Conservation (phyloP, 2,888 invertebrate genomes). For the Pherbina coryleti region DNA sequence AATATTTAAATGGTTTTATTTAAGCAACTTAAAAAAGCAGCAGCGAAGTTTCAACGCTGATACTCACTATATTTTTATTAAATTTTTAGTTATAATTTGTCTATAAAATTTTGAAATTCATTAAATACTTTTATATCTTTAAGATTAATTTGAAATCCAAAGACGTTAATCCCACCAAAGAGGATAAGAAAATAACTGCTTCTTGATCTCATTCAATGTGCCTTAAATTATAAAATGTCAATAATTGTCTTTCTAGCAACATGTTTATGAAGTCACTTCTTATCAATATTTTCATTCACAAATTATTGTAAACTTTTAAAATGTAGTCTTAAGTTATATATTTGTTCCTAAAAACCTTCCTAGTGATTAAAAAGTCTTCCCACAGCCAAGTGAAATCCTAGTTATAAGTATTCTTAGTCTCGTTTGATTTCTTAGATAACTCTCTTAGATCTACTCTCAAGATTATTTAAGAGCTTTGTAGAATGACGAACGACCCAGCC, state of each 20-base stretch:
- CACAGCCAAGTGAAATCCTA: slow-evolving; percentile 13
- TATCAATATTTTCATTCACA: too few species aligned
- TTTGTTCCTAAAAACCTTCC: slow-evolving; percentile 18
- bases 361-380: slow-evolving; percentile 34
- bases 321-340: too few species aligned
- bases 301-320: too few species aligned
- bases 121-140: too few species aligned
- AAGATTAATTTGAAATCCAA: too few species aligned
- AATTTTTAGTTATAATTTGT: neutral
- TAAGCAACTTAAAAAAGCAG: slow-evolving; percentile 38
- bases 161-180: neutral
- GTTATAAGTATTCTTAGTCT: neutral
- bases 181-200: neutral
- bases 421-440: too few species aligned
- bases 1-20: slow-evolving; percentile 66
- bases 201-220: neutral
- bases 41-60: too few species aligned
- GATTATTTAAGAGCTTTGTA: too few species aligned
- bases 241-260: neutral
- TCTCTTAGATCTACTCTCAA: too few species aligned
- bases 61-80: neutral
- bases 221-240: neutral
- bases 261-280: too few species aligned
- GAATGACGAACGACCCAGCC: too few species aligned
- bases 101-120: too few species aligned